A percentile compares a stretch with the other conserved stretches of the same genome.
These are phyloP conservation scores for Zeugodacus cucurbitae DNA, from an alignment of 1,140 invertebrate species.

Conservation along the genomic window DNA sequence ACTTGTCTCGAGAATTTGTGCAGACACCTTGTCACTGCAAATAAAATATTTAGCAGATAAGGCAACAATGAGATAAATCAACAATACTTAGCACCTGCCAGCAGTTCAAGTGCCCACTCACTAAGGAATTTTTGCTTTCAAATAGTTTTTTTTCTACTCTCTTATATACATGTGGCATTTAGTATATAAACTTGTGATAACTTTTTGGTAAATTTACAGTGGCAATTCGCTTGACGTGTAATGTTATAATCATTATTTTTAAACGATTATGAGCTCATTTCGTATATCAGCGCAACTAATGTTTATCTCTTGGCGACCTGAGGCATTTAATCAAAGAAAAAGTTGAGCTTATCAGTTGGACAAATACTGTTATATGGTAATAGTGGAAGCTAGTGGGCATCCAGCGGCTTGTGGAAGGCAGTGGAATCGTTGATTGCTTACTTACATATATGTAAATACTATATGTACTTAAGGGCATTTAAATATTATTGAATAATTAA, in stretches of 20 bases:
- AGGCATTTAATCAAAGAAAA: neutral
- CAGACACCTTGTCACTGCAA: neutral
- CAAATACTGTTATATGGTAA: neutral
- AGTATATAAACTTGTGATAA: neutral
- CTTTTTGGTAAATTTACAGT: neutral
- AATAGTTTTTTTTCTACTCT: no score
- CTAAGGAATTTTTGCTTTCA: neutral
- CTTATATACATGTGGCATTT: no score
- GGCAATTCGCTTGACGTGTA: neutral
- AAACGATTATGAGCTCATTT: neutral
- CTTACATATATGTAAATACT: neutral
- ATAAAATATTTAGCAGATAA: neutral
- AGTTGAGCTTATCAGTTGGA: neutral
- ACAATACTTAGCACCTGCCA: neutral
- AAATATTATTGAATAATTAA: no score
- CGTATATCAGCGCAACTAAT: neutral
- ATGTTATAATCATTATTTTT: constrained; percentile 23
- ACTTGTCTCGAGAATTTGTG: neutral
- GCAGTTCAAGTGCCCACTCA: neutral
- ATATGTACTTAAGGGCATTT: neutral
- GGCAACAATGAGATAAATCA: neutral
- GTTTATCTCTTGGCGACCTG: neutral
- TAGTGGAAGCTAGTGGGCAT: neutral
- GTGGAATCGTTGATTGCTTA: neutral
- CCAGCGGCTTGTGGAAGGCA: neutral